Base-by-base conservation (phyloP, 2,113 vertebrate genomes). In the Noctilio leporinus region DNA sequence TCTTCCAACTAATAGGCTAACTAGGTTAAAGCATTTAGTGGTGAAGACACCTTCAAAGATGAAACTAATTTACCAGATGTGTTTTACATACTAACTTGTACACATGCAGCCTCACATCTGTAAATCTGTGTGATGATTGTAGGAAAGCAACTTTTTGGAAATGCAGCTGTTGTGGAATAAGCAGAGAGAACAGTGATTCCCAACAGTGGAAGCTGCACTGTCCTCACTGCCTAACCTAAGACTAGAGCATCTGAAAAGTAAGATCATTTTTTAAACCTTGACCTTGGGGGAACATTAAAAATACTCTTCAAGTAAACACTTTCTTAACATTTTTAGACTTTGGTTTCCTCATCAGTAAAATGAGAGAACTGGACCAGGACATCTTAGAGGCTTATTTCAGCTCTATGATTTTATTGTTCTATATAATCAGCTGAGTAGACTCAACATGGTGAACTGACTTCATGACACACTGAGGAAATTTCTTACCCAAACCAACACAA, bases 401-500 rank as follows among this genome's bases (percentile, higher is more conserved):
- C 19, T 38, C 14, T 12, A 20, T 35, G 20, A 17, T 92, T 80
- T 81, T 28, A 53, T 49, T 10, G 4, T 17, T 86, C 55, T 82
- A 65, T 30, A 55, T 24, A 57, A 69, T 67, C 3, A 49, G 2
- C 38, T 76, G 26, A 89, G 45, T 70, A 22, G 80, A 89, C 57
- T n/a, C 30, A 49, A 84, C 33, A 53, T 7, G 9, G 65, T 51
- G 0, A n/a, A 30, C 35, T 67, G 67, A 84, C 35, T 28, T 80
- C 59, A 72, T 47, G n/a, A 33, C 30, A 30, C 43, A 7, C n/a
- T 55, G 11, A 59, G 90, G 65, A 84, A 65, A 80, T 93, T 81
- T 94, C 72, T 93, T 94, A 17, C 78, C 67, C 49, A 57, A 82
- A 65, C 12, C 17, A 78, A 91, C 67, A 95, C n/a, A 78, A 45